phyloP scores from a whole-genome alignment of 2,113 vertebrate species.

The Rhodinocichla rosea region DNA sequence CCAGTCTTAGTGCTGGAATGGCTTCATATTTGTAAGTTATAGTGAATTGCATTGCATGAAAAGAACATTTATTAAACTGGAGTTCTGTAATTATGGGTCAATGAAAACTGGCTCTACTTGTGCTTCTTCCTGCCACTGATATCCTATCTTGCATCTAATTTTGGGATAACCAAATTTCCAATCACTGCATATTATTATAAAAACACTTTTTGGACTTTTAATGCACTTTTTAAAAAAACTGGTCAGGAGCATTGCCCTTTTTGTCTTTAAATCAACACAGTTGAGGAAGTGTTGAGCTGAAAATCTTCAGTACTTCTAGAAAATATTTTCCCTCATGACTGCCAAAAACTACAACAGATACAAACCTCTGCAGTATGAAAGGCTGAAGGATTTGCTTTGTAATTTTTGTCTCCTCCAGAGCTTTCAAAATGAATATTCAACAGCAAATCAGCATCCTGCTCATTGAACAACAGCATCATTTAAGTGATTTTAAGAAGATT shows the following conservation, averaged over 20 bases:
- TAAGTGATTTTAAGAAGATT: neutral
- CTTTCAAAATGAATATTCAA: neutral
- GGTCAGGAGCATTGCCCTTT: neutral
- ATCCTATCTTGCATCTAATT: neutral
- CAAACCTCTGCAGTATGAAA: neutral
- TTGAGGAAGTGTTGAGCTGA: neutral
- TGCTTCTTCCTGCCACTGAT: neutral
- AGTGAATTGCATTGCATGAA: neutral
- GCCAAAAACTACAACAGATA: neutral
- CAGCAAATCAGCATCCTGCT: neutral
- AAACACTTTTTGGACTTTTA: too few relatives aligned
- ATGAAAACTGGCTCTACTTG: neutral
- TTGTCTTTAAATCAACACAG: neutral
- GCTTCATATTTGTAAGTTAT: neutral
- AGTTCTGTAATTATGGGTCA: neutral
- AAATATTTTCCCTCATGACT: constrained; percentile 13
- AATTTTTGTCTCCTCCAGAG: neutral
- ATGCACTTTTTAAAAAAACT: neutral
- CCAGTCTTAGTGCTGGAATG: constrained; percentile 7
- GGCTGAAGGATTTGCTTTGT: neutral
- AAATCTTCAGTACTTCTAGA: neutral
- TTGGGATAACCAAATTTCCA: neutral
- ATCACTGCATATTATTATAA: neutral
- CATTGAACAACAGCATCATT: neutral
- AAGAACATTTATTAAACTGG: neutral